Evolutionary conservation across 2,113 vertebrate species (phyloP), one percentile per base, ranked within the genome.

Genomic region (Hippopotamus amphibius): DNA sequence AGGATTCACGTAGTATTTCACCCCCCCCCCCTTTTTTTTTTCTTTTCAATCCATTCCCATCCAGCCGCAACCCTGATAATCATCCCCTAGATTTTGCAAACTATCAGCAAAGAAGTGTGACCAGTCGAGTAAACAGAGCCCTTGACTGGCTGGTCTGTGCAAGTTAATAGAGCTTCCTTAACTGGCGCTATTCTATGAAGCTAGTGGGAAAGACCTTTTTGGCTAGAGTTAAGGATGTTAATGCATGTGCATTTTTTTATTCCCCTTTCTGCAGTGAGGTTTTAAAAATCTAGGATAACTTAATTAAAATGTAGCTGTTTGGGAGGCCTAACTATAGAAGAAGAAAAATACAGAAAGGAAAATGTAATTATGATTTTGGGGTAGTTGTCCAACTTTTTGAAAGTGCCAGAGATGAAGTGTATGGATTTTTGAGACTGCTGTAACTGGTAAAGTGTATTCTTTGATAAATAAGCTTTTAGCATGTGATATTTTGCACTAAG

Each of bases 71-170:
- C 71, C 37, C 37, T 37, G 76, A 15, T 43, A 30, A 16, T 77
- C 43, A 68, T 55, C 59, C 53, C 86, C 26, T 55, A 37, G 82
- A 55, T 93, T 85, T 71, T 89, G 95, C 92, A 57, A 89, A 95
- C 95, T 95, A 86, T 92, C 96, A 96, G 97, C 97, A 97, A 97
- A 97, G 97, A 97, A 92, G 69, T 92, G 93, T 41, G 82, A 50
- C 66, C n/a, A 1, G 80, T 79, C 15, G 11, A 61, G 79, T 69
- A 74, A 84, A 37, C 77, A 37, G 76, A 66, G 63, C 14, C 80
- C 92, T 66, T 59, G 72, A 30, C 53, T 59, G 80, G 43, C 87
- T 71, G 88, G 50, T 13, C 88, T 1, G 80, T 83, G 88, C 88
- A 17, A 61, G 85, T 82, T 43, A 53, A n/a, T 13, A 6, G 85